Conservation (phyloP, 2,888 invertebrate species). For the Agrotis puta region DNA sequence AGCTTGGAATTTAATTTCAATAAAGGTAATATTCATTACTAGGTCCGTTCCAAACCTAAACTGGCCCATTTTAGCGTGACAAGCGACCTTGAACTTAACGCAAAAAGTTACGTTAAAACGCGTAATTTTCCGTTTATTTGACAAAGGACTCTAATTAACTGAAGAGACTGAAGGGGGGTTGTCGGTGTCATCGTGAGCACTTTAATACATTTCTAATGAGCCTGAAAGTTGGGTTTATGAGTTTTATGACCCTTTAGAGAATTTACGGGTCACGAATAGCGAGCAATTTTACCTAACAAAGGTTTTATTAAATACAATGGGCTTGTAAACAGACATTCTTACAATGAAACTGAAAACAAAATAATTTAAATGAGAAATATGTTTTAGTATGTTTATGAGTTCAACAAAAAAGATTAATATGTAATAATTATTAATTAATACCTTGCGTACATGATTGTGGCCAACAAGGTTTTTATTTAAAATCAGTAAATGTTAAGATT, state of each 20-base stretch:
- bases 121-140: constrained; percentile 11
- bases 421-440: not conserved
- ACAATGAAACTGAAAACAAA: constrained; percentile 14
- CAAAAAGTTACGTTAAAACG: constrained; percentile 13
- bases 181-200: constrained; percentile 24
- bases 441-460: not conserved
- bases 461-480: not conserved
- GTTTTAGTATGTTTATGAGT: too few relatives aligned
- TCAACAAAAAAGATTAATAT: not conserved
- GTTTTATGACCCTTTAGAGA: constrained; percentile 32
- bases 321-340: constrained; percentile 24
- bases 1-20: constrained; percentile 6
- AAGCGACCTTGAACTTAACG: constrained; percentile 5
- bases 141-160: constrained; percentile 20
- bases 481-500: not conserved
- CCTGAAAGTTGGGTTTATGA: constrained; percentile 46
- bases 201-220: constrained; percentile 51
- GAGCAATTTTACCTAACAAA: constrained; percentile 35
- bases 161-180: constrained; percentile 11
- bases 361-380: not conserved
- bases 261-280: constrained; percentile 24
- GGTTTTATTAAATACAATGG: constrained; percentile 38
- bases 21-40: not conserved
- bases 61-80: constrained; percentile 1
- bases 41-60: not conserved